Percentiles rank a stretch among this genome's conserved stretches.
Evolutionary conservation across 2,888 invertebrate genomes (phyloP).

Genomic region (Tineola bisselliella): DNA sequence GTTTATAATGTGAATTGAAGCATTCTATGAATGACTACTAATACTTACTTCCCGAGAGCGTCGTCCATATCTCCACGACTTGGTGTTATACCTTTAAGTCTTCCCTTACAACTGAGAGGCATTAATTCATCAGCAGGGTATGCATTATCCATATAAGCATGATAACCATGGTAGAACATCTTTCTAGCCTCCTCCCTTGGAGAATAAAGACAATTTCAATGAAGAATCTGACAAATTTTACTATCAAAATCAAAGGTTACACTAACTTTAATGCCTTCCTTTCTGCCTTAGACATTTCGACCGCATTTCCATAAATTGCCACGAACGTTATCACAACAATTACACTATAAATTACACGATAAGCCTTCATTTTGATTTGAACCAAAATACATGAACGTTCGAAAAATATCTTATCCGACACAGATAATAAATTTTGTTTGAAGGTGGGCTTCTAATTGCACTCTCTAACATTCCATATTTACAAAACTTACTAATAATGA

Average conservation of each 20-base stretch:
- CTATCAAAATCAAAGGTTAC: background rate
- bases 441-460: no score
- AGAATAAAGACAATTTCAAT: conserved; percentile 19
- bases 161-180: conserved; percentile 97
- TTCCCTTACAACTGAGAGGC: conserved; percentile 94
- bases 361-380: conserved; percentile 36
- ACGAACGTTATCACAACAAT: conserved; percentile 53
- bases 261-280: conserved; percentile 71
- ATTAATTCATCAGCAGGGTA: conserved; percentile 98
- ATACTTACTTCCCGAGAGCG: conserved; percentile 91
- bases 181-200: conserved; percentile 88
- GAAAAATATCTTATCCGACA: no score
- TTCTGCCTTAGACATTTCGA: conserved; percentile 72
- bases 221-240: background rate
- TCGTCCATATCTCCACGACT: conserved; percentile 97
- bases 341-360: conserved; percentile 44
- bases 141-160: conserved; percentile 96
- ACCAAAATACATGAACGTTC: no score
- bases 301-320: conserved; percentile 42
- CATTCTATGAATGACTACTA: no score
- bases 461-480: no score
- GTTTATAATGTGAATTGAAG: no score
- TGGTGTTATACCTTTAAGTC: conserved; percentile 89
- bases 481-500: no score
- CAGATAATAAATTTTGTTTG: no score